These are phyloP conservation scores for Brachionus asplanchnoidis DNA, from an alignment of 1,140 invertebrate genomes.

Conservation along the genomic window DNA sequence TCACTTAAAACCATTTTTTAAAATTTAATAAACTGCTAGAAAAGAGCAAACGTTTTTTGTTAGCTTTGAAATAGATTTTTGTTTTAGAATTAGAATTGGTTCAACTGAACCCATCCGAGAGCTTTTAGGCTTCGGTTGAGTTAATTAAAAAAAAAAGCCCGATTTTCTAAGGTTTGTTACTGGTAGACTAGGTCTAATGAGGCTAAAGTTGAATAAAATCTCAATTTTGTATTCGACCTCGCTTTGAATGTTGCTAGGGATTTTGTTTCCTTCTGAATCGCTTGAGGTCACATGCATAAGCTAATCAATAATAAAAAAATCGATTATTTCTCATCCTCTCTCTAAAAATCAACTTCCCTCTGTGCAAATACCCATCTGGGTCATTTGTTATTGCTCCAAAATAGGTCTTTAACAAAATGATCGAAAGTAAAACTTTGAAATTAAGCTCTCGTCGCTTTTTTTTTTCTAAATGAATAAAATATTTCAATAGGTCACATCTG, in stretches of 20 bases:
- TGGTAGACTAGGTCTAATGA: neutral
- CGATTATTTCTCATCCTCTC: neutral
- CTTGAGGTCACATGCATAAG: conserved; percentile 10
- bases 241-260: conserved; percentile 7
- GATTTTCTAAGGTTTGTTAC: neutral
- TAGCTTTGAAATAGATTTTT: neutral
- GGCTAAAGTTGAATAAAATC: neutral
- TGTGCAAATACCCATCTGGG: neutral
- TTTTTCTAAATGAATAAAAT: neutral
- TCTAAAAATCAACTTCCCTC: neutral
- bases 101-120: neutral
- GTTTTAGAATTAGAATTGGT: neutral
- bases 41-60: neutral
- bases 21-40: no score
- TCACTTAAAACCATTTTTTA: no score
- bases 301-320: neutral
- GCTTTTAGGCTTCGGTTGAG: neutral
- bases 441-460: neutral
- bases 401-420: neutral
- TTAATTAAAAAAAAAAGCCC: conserved; percentile 23
- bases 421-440: neutral
- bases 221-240: conserved; percentile 2
- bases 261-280: neutral
- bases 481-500: neutral
- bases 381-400: neutral